These are phyloP conservation scores for Ispidina lecontei DNA, from an alignment of 2,797 vertebrate species.

Conservation along the genomic window DNA sequence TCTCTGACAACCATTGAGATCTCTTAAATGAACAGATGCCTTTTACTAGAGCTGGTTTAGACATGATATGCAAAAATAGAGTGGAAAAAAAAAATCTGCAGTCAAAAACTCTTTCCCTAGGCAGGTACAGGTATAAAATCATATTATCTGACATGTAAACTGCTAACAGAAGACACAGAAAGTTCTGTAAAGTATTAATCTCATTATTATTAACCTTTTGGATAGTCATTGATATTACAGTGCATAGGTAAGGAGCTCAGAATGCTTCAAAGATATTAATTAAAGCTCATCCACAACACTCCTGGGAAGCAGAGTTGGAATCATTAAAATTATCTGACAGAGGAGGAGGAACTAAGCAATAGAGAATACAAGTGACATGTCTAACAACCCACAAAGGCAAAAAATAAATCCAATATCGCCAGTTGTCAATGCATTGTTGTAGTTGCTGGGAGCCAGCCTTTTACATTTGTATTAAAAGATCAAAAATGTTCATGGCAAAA, in stretches of 20 bases:
- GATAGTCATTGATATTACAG: background rate
- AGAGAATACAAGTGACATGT: background rate
- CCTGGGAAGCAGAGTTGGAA: background rate
- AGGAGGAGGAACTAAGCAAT: background rate
- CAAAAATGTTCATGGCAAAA: background rate
- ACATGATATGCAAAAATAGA: conserved; percentile 8
- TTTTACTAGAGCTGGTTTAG: background rate
- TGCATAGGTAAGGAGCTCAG: background rate
- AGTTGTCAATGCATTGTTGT: background rate
- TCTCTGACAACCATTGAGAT: background rate
- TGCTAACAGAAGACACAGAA: background rate
- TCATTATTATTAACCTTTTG: conserved; percentile 9
- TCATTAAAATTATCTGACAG: conserved; percentile 15
- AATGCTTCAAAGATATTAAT: conserved; percentile 29
- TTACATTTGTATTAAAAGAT: background rate
- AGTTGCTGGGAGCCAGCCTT: background rate
- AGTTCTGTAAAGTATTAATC: background rate
- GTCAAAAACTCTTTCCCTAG: background rate
- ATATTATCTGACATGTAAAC: background rate
- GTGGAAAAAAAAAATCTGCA: background rate
- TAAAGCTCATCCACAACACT: conserved; percentile 7
- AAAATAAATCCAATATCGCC: background rate
- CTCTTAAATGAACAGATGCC: background rate
- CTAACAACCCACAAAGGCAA: background rate
- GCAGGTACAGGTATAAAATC: background rate